These are phyloP conservation scores for Dascyllus trimaculatus DNA, from an alignment of 2,113 vertebrate species.

Conservation along the genomic window DNA sequence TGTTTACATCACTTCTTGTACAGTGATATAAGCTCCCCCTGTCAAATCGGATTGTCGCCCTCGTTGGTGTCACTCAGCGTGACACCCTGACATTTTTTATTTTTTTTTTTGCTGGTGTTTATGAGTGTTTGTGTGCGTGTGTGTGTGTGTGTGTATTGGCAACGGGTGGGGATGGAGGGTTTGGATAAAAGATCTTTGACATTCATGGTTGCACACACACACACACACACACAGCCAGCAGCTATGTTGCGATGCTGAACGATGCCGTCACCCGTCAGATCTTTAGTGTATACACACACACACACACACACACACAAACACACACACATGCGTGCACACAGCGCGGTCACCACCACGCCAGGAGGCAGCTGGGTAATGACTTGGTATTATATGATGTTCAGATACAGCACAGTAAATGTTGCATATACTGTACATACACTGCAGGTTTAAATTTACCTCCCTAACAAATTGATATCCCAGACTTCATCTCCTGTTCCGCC, in stretches of 20 bases:
- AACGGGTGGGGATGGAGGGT: background rate
- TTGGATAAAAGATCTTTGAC: slow-evolving; percentile 86
- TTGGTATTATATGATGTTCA: slow-evolving; percentile 27
- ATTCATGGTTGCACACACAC: slow-evolving; percentile 82
- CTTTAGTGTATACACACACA: slow-evolving; percentile 11
- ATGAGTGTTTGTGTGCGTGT: slow-evolving; percentile 11
- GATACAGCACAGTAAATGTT: slow-evolving; percentile 20
- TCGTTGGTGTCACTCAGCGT: slow-evolving; percentile 58
- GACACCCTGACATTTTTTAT: slow-evolving; percentile 81
- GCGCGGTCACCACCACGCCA: background rate
- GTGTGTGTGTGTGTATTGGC: slow-evolving; percentile 58
- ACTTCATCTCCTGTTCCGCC: slow-evolving; percentile 2
- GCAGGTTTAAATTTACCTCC: slow-evolving; percentile 18
- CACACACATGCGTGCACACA: slow-evolving; percentile 11
- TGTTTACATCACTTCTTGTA: background rate
- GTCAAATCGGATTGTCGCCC: slow-evolving; percentile 57
- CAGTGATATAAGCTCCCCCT: slow-evolving; percentile 50
- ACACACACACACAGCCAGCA: slow-evolving; percentile 65
- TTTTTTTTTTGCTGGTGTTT: slow-evolving; percentile 76
- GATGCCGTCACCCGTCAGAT: slow-evolving; percentile 59
- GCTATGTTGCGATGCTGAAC: slow-evolving; percentile 74
- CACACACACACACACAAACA: slow-evolving; percentile 1
- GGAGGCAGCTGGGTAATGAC: slow-evolving; percentile 15
- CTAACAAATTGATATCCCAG: slow-evolving; percentile 15
- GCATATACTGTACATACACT: background rate